Base-by-base conservation (phyloP, 2,888 invertebrate species). In the Dicycla oo region DNA sequence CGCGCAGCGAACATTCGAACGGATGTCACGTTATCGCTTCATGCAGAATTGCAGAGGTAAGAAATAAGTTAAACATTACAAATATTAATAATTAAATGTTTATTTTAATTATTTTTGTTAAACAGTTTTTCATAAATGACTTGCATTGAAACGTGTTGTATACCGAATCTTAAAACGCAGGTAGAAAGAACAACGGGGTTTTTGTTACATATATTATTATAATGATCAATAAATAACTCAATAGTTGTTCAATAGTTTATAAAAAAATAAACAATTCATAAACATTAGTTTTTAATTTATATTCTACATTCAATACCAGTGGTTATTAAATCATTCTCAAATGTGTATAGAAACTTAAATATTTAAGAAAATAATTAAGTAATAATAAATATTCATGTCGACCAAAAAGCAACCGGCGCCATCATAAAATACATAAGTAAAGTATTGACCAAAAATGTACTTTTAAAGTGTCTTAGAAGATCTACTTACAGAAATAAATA, bases 171-270 rank as follows among this genome's bases (percentile, higher is more conserved):
- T n/a, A n/a, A n/a, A n/a, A n/a, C n/a, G n/a, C n/a, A n/a, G n/a
- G n/a, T n/a, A n/a, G n/a, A n/a, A n/a, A n/a, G n/a, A n/a, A n/a
- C n/a, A n/a, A n/a, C n/a, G n/a, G n/a, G n/a, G n/a, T n/a, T n/a
- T n/a, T n/a, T n/a, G n/a, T n/a, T n/a, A n/a, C n/a, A n/a, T 30
- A 7, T 15, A 57, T 70, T 30, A 57, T 58, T 40, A 47, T 23
- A 0, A 56, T 11, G 23, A 23, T 15, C 40, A 73, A n/a, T 73
- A 73, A 73, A 70, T 73, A 73, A 70, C 8, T 58, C 30, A 73
- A 47, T 15, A 23, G 47, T 47, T 18, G 38, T 30, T 30, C n/a
- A 23, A 30, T 30, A 20, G 38, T 47, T 73, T 70, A 8, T 7
- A 34, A 34, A 5, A 34, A 34, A 57, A 47, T 38, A 45, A 23